Evolutionary conservation across 2,888 invertebrate species (phyloP).

Genomic region (Dasysyrphus tricinctus): DNA sequence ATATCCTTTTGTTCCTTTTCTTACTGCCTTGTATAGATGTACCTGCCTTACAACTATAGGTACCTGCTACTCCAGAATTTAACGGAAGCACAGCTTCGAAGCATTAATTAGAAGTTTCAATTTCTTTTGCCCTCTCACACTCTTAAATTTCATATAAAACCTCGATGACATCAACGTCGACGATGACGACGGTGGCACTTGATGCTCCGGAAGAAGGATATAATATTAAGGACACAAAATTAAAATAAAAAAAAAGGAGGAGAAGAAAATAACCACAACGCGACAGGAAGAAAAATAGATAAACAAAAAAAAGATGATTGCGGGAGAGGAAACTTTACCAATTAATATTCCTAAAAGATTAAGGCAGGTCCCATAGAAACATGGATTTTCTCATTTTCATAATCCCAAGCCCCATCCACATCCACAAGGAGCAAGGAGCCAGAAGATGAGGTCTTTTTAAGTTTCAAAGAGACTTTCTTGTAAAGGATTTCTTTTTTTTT

Average conservation of each 20-base stretch:
- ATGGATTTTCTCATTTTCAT: conserved; percentile 53
- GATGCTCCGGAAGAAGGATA: conserved; percentile 46
- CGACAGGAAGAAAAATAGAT: conserved; percentile 44
- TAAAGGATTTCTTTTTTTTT: conserved; percentile 1
- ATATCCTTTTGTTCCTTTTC: conserved; percentile 64
- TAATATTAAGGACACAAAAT: conserved; percentile 26
- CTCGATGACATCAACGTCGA: conserved; percentile 60
- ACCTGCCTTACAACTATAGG: neutral
- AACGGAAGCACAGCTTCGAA: conserved; percentile 48
- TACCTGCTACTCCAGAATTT: conserved; percentile 1
- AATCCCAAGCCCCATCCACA: conserved; percentile 16
- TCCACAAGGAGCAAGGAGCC: conserved; percentile 13
- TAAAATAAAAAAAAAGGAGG: neutral
- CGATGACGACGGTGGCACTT: conserved; percentile 64
- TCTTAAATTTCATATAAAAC: conserved; percentile 33
- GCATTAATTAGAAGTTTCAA: conserved; percentile 75
- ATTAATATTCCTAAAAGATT: conserved; percentile 73
- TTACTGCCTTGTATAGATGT: neutral
- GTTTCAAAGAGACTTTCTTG: conserved; percentile 32
- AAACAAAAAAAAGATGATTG: conserved; percentile 39
- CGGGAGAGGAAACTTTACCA: conserved; percentile 66
- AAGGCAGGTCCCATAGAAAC: conserved; percentile 50
- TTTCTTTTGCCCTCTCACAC: conserved; percentile 65
- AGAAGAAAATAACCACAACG: conserved; percentile 42
- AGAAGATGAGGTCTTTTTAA: conserved; percentile 26